phyloP scores from a whole-genome alignment of 2,113 vertebrate genomes.

The Grammomys surdaster region DNA sequence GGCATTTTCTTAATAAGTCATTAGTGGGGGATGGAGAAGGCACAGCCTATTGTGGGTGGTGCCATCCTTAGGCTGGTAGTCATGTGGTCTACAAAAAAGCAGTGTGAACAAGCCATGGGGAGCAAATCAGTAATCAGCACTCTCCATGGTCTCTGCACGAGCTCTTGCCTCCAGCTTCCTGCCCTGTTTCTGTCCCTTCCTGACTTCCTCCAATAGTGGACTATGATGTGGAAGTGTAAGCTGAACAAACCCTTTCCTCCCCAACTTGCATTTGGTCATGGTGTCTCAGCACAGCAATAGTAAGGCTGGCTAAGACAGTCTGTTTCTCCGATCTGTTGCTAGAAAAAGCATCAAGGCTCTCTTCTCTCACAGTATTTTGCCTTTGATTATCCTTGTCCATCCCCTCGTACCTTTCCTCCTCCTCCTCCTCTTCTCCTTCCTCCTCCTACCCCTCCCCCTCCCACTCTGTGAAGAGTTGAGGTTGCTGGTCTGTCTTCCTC shows the following conservation, averaged over 20 bases:
- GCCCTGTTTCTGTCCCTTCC: background rate
- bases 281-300: background rate
- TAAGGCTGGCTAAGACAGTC: background rate
- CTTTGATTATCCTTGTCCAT: background rate
- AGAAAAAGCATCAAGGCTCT: background rate
- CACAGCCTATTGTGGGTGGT: background rate
- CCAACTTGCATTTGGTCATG: background rate
- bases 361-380: background rate
- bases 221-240: background rate
- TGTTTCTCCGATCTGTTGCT: background rate
- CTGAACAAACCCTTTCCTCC: background rate
- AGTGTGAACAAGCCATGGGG: background rate
- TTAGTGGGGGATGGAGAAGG: background rate
- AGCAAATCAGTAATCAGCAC: background rate
- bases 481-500: constrained; percentile 1
- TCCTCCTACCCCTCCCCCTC: no score
- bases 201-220: background rate
- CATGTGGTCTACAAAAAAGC: background rate
- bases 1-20: background rate
- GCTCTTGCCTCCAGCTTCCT: background rate
- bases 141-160: background rate
- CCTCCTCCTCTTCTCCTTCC: background rate
- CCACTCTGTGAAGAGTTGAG: background rate
- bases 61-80: background rate
- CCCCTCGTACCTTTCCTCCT: background rate